Evolutionary conservation across 2,797 vertebrate genomes (phyloP), one percentile per base, ranked within the genome.

Genomic region (Pseudochromis fuscus): DNA sequence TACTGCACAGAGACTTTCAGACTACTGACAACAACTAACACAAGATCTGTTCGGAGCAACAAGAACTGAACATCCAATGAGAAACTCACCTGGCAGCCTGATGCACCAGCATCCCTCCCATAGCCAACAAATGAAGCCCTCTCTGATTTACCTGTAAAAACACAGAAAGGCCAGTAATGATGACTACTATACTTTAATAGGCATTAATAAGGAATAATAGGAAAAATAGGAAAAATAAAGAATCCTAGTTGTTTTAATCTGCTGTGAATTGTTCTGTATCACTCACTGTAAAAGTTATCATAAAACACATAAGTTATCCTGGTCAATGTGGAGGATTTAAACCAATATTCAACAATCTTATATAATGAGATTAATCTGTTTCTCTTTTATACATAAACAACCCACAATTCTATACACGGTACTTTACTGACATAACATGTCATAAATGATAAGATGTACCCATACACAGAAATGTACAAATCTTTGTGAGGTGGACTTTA

Each of bases 21-120:
- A 23, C 3, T 15, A 7, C 18, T 3, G 12, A 31, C 1, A 24
- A 27, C 27, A 55, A 15, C 16, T 37, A 4, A 37, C 12, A 37
- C 13, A 16, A 15, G 31, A 1, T 56, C 13, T 50, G 8, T n/a
- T 48, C 6, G 27, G 50, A 42, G 40, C 30, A 51, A 57, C 13
- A 53, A 56, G 8, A 40, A 52, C 21, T 35, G 46, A 21, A 33
- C 27, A 52, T 31, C 18, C 24, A 33, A 72, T 70, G 37, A 44
- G 27, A 68, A 67, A 94, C 94, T 95, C 94, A 98, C 98, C 89
- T 97, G 96, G 87, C 96, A 95, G 83, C 94, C 95, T 67, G 97
- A 92, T 75, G 96, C 94, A 62, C 91, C 95, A 7, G 96, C 87
- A 48, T 97, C 96, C 91, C 96, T 95, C 48, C 94, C 95, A 81